Base-by-base conservation (phyloP, 2,888 invertebrate species). In the Drosophila seclusa region DNA sequence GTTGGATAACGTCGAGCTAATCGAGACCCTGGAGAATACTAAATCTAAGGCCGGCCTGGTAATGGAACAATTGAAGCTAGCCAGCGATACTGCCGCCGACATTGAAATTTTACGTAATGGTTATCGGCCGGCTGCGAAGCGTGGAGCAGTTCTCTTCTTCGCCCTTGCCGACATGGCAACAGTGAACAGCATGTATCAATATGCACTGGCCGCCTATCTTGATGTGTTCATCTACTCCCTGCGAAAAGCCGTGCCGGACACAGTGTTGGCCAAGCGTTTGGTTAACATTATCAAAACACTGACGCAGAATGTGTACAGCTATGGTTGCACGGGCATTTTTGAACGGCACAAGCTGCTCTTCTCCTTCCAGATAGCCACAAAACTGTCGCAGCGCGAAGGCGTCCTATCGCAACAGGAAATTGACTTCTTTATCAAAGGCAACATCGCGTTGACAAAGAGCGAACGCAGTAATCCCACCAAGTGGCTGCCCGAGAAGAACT, bases 151-250 rank as follows among this genome's bases (percentile, higher is more conserved):
- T 58, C 94, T 98, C 58, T 98, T 98, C 93, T 98, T 98, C 91
- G 97, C 98, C 0, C 93, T 98, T 27, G 96, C 97, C 0, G 98
- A 98, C 91, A 97, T 98, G 97, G 96, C 98, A 0, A 95, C 95
- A 0, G 97, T 98, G 4, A 98, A 97, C 92, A 93, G 95, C 42
- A 98, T 98, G 98, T 98, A 98, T 91, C 98, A 98, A 90, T 98
- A 98, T 92, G 98, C 98, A 0, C 93, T 98, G 65, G 95, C 95
- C 2, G 96, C 97, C 0, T 98, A 98, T 89, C 94, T 98, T 34
- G 96, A 97, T 78, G 97, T 98, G 2, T 98, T 98, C 89, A 94
- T 95, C 1, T 96, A 95, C 91, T 97, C 98, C 0, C 93, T 98
- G 60, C 95, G 95, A 68, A 97, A 97, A 92, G 96, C 98, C 5